Evolutionary conservation across 2,113 vertebrate species (phyloP).

Genomic region (Ptilonorhynchus violaceus): DNA sequence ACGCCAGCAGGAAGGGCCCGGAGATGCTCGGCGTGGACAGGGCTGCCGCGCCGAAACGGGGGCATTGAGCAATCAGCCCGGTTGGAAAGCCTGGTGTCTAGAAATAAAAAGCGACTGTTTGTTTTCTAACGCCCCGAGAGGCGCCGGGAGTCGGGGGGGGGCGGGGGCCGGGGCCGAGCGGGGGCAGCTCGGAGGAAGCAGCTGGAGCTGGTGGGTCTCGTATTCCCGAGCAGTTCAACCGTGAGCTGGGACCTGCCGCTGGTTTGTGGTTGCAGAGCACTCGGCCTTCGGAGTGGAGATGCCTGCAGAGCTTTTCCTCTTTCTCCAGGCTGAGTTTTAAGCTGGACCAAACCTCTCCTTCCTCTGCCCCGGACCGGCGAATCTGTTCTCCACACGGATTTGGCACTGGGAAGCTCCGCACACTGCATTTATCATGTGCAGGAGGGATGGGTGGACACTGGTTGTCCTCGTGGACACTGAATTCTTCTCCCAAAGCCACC

Average conservation of each 20-base stretch:
- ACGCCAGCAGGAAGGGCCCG: neutral
- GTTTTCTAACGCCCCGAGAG: conserved; percentile 52
- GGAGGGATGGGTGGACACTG: neutral
- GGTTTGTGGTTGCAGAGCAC: neutral
- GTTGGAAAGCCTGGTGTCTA: conserved; percentile 44
- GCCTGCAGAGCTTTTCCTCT: neutral
- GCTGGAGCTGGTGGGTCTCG: conserved; percentile 41
- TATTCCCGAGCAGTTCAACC: conserved; percentile 42
- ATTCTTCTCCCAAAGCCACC: neutral
- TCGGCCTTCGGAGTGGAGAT: neutral
- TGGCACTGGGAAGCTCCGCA: neutral
- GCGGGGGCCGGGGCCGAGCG: neutral
- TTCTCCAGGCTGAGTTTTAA: neutral
- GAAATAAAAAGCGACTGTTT: conserved; percentile 70
- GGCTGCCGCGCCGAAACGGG: conserved; percentile 12
- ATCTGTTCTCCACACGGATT: neutral
- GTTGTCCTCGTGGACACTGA: neutral
- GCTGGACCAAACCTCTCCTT: neutral
- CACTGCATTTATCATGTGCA: fast-evolving
- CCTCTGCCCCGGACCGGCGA: neutral
- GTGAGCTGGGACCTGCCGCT: neutral
- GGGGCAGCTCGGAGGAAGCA: conserved; percentile 63
- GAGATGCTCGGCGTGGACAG: neutral
- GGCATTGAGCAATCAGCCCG: conserved; percentile 60
- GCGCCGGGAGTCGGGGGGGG: neutral